These are phyloP conservation scores for Cepaea nemoralis DNA, from an alignment of 1,140 invertebrate genomes.

Conservation along the genomic window DNA sequence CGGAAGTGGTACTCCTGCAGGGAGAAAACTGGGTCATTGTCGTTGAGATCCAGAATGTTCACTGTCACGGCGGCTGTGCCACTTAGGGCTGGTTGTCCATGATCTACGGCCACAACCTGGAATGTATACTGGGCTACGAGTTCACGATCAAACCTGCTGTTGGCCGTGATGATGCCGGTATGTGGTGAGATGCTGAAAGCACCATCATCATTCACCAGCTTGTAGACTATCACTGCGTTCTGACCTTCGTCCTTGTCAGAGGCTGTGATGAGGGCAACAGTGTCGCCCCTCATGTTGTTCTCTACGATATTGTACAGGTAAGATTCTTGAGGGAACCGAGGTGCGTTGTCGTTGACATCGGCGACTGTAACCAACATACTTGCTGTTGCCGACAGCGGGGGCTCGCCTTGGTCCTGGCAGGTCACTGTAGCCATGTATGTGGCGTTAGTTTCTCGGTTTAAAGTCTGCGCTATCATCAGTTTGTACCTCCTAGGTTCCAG, in stretches of 20 bases:
- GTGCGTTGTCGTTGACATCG: slow-evolving; percentile 62
- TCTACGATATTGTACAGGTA: slow-evolving; percentile 47
- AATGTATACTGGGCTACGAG: slow-evolving; percentile 44
- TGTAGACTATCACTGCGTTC: slow-evolving; percentile 52
- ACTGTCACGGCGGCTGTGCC: slow-evolving; percentile 46
- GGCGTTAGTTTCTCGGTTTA: slow-evolving; percentile 52
- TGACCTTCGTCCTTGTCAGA: slow-evolving; percentile 50
- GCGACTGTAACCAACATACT: slow-evolving; percentile 52
- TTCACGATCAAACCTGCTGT: slow-evolving; percentile 50
- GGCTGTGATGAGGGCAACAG: slow-evolving; percentile 48
- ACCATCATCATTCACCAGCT: slow-evolving; percentile 20
- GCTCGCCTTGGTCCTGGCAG: slow-evolving; percentile 57
- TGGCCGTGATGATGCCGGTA: slow-evolving; percentile 45
- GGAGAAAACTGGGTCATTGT: slow-evolving; percentile 49
- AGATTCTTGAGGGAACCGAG: slow-evolving; percentile 45
- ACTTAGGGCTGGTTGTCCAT: slow-evolving; percentile 46
- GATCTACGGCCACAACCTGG: slow-evolving; percentile 51
- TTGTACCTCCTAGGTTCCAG: slow-evolving; percentile 56
- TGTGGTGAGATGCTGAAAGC: slow-evolving; percentile 38
- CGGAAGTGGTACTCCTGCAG: slow-evolving; percentile 45
- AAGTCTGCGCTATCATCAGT: slow-evolving; percentile 45
- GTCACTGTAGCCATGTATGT: slow-evolving; percentile 50
- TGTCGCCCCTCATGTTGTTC: slow-evolving; percentile 42
- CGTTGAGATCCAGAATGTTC: slow-evolving; percentile 55
- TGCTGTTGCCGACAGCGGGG: slow-evolving; percentile 47